Percentiles rank a stretch among this genome's conserved stretches.
Conservation (phyloP, 1,140 invertebrate species). For the Magallana angulata region DNA sequence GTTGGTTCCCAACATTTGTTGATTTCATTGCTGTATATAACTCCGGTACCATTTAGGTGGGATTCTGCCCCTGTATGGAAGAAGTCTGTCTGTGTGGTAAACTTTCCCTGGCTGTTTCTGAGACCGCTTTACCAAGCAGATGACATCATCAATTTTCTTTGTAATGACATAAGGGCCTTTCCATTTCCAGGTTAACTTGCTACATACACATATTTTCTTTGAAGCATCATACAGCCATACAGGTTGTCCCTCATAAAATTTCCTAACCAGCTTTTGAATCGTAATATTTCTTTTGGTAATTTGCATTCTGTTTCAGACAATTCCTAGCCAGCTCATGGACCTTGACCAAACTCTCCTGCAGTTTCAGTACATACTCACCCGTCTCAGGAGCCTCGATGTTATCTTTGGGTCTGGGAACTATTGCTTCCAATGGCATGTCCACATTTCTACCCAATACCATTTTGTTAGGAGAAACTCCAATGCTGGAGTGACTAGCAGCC, state of each 20-base stretch:
- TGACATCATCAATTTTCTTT: slow-evolving; percentile 48
- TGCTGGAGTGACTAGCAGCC: slow-evolving; percentile 46
- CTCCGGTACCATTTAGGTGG: slow-evolving; percentile 31
- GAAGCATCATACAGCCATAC: slow-evolving; percentile 57
- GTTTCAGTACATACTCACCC: slow-evolving; percentile 37
- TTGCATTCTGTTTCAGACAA: slow-evolving; percentile 45
- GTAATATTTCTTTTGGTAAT: slow-evolving; percentile 54
- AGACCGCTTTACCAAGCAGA: slow-evolving; percentile 34
- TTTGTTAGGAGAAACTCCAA: slow-evolving; percentile 44
- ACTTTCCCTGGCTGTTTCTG: slow-evolving; percentile 6
- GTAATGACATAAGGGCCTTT: slow-evolving; percentile 42
- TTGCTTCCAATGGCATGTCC: slow-evolving; percentile 26
- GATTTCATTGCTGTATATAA: too few species aligned
- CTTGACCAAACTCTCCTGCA: slow-evolving; percentile 36
- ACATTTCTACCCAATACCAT: slow-evolving; percentile 50
- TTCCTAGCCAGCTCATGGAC: slow-evolving; percentile 47
- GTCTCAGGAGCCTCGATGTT: not conserved
- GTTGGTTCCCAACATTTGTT: too few species aligned
- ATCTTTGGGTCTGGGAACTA: slow-evolving; percentile 6
- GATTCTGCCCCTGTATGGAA: slow-evolving; percentile 43
- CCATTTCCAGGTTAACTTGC: slow-evolving; percentile 57
- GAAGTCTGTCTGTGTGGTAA: slow-evolving; percentile 44
- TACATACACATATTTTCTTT: slow-evolving; percentile 53
- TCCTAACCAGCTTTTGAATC: slow-evolving; percentile 23
- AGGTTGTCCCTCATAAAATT: slow-evolving; percentile 45